Evolutionary conservation across 2,888 invertebrate genomes (phyloP), one percentile per base, ranked within the genome.

Genomic region (Aproaerema taeniolella): DNA sequence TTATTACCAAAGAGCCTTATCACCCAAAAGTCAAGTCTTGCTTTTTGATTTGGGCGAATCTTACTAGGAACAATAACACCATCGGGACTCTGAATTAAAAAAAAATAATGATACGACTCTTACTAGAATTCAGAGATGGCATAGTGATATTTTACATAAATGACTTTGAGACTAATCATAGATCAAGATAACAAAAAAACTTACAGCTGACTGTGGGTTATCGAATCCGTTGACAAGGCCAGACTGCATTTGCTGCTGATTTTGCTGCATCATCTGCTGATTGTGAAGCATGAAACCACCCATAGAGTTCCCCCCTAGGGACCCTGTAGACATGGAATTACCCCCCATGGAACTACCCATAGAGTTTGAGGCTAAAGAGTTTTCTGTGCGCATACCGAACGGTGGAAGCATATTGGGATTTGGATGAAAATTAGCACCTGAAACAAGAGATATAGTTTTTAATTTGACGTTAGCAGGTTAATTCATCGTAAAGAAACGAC

Each of bases 371-470:
- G 45, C 58, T 38, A 54, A 52, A 8, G 63, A 64, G 56, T 70
- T 81, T 58, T 86, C 87, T 60, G 85, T 70, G 38, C 87, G 80
- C 85, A 86, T 82, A 54, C 87, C 87, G 57, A 87, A 87, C 55
- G 82, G 77, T 66, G 87, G 85, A 67, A 86, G 77, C 67, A 86
- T 79, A 66, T 73, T 79, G 56, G 72, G 69, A 70, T 78, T 82
- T 67, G 52, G 74, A 76, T 83, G 83, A 67, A 65, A 86, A 82
- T 83, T 85, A 82, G 85, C 85, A 85, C 85, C 85, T 85, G 79
- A 15, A 61, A 62, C n/a, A n/a, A n/a, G n/a, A 42, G 25, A 14
- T 17, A 16, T 14, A 25, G 11, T 20, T 10, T 20, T 7, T 8
- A 20, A 20, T 20, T 20, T 7, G n/a, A n/a, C n/a, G n/a, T n/a